Evolutionary conservation across 2,888 invertebrate species (phyloP).

Genomic region (Thumatha senex): DNA sequence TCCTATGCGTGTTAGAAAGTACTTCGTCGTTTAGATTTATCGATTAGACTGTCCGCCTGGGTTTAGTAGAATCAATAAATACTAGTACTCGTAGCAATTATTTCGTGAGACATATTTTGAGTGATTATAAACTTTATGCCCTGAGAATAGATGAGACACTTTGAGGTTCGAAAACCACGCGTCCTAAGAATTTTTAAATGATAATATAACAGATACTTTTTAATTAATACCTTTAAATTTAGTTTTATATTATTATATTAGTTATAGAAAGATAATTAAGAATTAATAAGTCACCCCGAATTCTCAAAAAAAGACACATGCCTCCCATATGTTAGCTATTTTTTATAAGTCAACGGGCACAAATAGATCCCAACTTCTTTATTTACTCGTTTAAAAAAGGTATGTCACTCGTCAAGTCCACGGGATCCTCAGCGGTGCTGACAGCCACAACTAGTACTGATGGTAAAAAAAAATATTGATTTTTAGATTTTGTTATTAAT

Average conservation of each 20-base stretch:
- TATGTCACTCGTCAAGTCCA: conserved; percentile 43
- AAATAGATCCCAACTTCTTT: conserved; percentile 36
- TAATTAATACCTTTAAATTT: neutral
- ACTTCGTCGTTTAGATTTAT: no score
- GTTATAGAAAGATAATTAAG: conserved; percentile 10
- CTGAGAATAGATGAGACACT: no score
- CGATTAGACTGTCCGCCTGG: no score
- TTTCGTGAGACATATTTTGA: no score
- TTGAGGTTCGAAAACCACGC: no score
- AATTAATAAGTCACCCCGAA: conserved; percentile 17
- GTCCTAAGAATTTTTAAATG: no score
- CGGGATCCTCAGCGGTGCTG: conserved; percentile 27
- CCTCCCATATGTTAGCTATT: conserved; percentile 30
- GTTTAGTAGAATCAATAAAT: no score
- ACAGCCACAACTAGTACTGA: conserved; percentile 27
- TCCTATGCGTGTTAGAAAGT: no score
- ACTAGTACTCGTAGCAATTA: no score
- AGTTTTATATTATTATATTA: no score
- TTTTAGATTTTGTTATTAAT: neutral
- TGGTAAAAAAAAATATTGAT: conserved; percentile 3
- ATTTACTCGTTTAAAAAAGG: conserved; percentile 31
- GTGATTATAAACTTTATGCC: no score
- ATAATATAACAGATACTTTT: neutral
- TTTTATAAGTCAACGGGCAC: conserved; percentile 29
- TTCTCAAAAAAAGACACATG: conserved; percentile 27